These are phyloP conservation scores for Penaeus monodon DNA, from an alignment of 2,888 invertebrate genomes.

Conservation along the genomic window DNA sequence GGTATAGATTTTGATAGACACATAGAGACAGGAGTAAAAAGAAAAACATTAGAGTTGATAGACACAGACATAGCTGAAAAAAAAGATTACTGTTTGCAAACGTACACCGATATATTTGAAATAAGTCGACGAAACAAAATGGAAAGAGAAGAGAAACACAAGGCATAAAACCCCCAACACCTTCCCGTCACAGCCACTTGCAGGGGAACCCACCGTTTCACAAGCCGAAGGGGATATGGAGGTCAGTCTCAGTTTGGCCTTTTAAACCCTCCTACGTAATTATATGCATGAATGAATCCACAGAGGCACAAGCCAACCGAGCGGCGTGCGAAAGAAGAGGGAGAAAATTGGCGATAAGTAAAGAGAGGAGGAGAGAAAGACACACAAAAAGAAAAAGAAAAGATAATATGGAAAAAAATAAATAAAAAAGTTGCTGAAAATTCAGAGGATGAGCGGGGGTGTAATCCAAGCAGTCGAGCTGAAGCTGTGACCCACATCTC, in stretches of 20 bases:
- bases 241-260: constrained; percentile 1
- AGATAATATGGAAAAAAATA: background rate
- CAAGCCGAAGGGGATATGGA: background rate
- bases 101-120: too few relatives aligned
- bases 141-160: too few relatives aligned
- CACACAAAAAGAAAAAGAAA: background rate
- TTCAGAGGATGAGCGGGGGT: background rate
- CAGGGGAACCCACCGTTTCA: too few relatives aligned
- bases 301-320: constrained; percentile 3
- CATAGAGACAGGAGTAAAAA: too few relatives aligned
- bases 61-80: too few relatives aligned
- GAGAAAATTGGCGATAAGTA: background rate
- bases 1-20: too few relatives aligned
- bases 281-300: constrained; percentile 18
- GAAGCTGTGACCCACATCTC: background rate
- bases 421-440: too few relatives aligned
- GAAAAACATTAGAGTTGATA: too few relatives aligned
- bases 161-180: too few relatives aligned
- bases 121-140: too few relatives aligned
- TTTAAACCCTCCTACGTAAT: constrained; percentile 7
- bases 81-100: too few relatives aligned
- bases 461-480: background rate
- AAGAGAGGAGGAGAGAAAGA: background rate
- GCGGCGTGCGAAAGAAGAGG: background rate
- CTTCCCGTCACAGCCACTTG: too few relatives aligned